Evolutionary conservation across 2,113 vertebrate genomes (phyloP).

Genomic region (Tupaia tana): DNA sequence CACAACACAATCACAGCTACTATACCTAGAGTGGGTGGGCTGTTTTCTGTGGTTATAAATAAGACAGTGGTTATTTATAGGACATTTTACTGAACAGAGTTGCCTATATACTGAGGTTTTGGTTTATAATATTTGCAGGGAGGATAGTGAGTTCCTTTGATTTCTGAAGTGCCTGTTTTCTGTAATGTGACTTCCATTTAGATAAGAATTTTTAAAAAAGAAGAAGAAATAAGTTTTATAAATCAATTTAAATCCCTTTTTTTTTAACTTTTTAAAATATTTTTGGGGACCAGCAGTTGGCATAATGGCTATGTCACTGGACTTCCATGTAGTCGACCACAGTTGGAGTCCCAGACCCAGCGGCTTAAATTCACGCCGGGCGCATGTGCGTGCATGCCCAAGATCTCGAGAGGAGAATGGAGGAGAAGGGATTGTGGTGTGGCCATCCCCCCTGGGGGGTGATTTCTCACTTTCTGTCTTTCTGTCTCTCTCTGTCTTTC

Average conservation of each 20-base stretch:
- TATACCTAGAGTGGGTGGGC: background rate
- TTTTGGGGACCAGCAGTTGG: too few relatives aligned
- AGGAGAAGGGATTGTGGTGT: too few relatives aligned
- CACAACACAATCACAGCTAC: background rate
- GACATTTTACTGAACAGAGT: background rate
- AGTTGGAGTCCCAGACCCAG: too few relatives aligned
- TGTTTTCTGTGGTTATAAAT: background rate
- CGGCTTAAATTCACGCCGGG: too few relatives aligned
- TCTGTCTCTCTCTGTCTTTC: too few relatives aligned
- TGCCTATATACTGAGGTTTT: background rate
- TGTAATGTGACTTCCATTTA: background rate
- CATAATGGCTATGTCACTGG: too few relatives aligned
- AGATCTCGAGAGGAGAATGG: too few relatives aligned
- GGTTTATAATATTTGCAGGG: background rate
- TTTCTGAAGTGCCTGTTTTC: background rate
- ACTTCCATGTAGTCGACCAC: too few relatives aligned
- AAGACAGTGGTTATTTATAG: background rate
- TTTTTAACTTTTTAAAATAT: too few relatives aligned
- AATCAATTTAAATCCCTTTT: conserved; percentile 23
- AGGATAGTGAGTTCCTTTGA: background rate
- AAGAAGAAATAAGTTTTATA: background rate
- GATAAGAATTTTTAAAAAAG: background rate
- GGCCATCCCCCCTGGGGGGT: too few relatives aligned
- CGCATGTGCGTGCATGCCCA: too few relatives aligned
- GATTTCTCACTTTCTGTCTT: too few relatives aligned